Base-by-base conservation (phyloP, 2,797 vertebrate species). In the Neoniphon sammara region DNA sequence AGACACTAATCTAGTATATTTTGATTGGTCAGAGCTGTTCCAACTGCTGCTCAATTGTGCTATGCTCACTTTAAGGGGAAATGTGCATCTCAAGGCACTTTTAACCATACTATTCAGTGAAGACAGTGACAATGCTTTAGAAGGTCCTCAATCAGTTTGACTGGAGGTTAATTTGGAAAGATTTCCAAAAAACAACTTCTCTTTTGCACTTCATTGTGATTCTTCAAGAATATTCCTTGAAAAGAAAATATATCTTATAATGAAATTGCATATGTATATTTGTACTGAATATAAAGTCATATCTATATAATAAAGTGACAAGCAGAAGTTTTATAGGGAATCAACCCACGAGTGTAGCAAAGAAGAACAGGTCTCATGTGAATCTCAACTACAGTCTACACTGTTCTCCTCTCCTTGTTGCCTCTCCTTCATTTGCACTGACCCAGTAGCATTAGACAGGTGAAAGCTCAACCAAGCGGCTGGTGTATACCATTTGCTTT, bases 211-310 rank as follows among this genome's bases (percentile, higher is more conserved):
- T 92, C 86, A 90, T 74, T 61, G 47, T 84, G 70, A 89, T 88
- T 89, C 75, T 86, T 90, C 83, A 88, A 91, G 86, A 92, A 81
- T 88, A 89, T 90, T 88, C 84, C 83, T 91, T 92, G 84, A 92
- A 88, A 90, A 89, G 68, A 90, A 89, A 77, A 91, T 91, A 89
- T 92, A 90, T 93, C 85, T 90, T 93, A 89, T 86, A 89, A 89
- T 89, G 67, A 91, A 93, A 90, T 85, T 90, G 70, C 82, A 89
- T 90, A 90, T 91, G 89, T 94, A 92, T 92, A 94, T 92, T 93
- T 93, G 88, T 92, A 92, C 87, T 88, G 82, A 90, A 91, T 88
- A 91, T 86, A 88, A 92, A 88, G 78, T 83, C 70, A 88, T 89
- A 93, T 88, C 87, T 92, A 93, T 92, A 91, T 90, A 84, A 89